phyloP scores from a whole-genome alignment of 1,140 invertebrate species.

The Camponotus vicinus region DNA sequence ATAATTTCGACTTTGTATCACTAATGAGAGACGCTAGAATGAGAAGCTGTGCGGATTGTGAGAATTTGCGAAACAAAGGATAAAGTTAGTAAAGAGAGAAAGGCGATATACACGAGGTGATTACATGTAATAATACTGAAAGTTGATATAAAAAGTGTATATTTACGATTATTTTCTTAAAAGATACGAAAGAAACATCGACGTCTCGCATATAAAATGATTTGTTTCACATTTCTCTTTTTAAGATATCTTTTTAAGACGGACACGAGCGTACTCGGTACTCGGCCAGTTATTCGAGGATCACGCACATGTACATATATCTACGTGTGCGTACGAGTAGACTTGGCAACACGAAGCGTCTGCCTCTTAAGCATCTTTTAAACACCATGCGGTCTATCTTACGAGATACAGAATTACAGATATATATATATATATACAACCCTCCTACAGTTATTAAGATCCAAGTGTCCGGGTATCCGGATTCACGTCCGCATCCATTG shows the following conservation, averaged over 20 bases:
- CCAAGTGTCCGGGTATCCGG: neutral
- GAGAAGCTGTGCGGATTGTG: neutral
- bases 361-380: slow-evolving; percentile 42
- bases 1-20: slow-evolving; percentile 7
- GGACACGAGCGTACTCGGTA: neutral
- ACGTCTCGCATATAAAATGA: slow-evolving; percentile 40
- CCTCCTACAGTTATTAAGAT: slow-evolving; percentile 34
- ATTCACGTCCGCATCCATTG: neutral
- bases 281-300: slow-evolving; percentile 19
- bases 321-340: neutral
- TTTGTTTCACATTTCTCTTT: slow-evolving; percentile 10
- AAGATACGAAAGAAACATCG: slow-evolving; percentile 61
- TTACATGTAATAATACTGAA: slow-evolving; percentile 1
- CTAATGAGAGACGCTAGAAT: neutral
- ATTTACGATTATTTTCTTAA: slow-evolving; percentile 70
- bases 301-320: neutral
- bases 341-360: slow-evolving; percentile 28
- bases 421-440: slow-evolving; percentile 36
- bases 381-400: slow-evolving; percentile 48
- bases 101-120: neutral
- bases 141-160: slow-evolving; percentile 61
- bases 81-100: neutral
- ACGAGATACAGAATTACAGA: neutral
- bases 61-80: neutral
- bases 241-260: neutral